These are phyloP conservation scores for Balearica regulorum DNA, from an alignment of 2,797 vertebrate genomes.

Conservation along the genomic window DNA sequence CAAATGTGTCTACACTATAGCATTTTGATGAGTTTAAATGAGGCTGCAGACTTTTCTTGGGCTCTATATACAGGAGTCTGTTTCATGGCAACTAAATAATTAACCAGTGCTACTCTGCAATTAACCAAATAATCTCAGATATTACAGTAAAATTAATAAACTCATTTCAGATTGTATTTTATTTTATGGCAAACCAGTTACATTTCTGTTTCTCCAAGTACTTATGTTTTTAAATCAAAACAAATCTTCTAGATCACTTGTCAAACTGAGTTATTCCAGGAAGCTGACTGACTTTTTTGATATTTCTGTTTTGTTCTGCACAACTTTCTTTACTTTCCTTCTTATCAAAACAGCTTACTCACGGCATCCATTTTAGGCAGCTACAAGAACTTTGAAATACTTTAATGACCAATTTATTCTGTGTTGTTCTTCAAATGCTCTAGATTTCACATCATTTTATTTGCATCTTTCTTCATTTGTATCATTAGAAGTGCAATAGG, in stretches of 20 bases:
- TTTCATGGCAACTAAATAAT: conserved; percentile 25
- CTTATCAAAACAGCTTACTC: neutral
- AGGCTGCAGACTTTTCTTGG: neutral
- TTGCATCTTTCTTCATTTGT: neutral
- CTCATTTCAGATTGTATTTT: neutral
- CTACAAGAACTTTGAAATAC: neutral
- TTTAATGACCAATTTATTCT: neutral
- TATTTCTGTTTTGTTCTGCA: neutral
- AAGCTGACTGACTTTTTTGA: neutral
- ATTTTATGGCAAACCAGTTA: neutral
- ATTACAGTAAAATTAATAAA: conserved; percentile 2
- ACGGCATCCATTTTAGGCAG: neutral
- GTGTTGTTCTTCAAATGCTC: neutral
- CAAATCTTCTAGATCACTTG: neutral
- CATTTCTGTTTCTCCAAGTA: neutral
- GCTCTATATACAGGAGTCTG: neutral
- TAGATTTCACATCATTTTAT: neutral
- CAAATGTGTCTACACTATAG: neutral
- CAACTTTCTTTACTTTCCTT: neutral
- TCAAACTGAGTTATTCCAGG: neutral
- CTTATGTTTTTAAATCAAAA: neutral
- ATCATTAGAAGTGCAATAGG: neutral
- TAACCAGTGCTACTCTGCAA: neutral
- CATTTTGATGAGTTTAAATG: conserved; percentile 7
- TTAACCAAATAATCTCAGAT: conserved; percentile 19